Percentiles rank a stretch among this genome's conserved stretches.
These are phyloP conservation scores for Epinotia bilunana DNA, from an alignment of 2,888 invertebrate species.

Conservation along the genomic window DNA sequence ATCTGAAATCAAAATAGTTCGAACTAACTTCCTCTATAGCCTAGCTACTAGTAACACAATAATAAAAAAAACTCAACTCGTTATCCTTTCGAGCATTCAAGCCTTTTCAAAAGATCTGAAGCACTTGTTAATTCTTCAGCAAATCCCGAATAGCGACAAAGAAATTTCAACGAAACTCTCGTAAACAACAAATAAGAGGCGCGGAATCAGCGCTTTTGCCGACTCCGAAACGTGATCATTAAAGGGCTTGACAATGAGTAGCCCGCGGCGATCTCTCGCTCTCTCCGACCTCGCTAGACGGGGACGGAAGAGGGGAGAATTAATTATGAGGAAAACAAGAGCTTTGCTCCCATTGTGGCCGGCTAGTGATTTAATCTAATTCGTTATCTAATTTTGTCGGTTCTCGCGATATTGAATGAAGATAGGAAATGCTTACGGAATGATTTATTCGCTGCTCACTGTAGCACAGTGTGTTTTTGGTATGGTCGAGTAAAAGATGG, in stretches of 20 bases:
- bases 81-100: constrained; percentile 4
- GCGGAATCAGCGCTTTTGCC: constrained; percentile 38
- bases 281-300: background rate
- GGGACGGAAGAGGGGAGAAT: constrained; percentile 23
- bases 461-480: background rate
- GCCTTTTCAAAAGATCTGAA: constrained; percentile 5
- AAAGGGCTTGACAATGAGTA: constrained; percentile 4
- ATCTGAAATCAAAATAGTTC: too few species aligned
- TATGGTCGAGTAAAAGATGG: too few species aligned
- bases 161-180: constrained; percentile 21
- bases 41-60: background rate
- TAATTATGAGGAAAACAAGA: constrained; percentile 38
- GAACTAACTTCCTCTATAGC: too few species aligned
- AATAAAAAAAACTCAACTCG: background rate
- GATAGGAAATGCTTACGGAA: constrained; percentile 15
- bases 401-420: constrained; percentile 22
- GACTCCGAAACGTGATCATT: constrained; percentile 31
- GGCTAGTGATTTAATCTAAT: constrained; percentile 38
- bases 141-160: constrained; percentile 33
- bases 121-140: constrained; percentile 28
- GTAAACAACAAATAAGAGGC: constrained; percentile 28
- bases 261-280: constrained; percentile 14
- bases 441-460: constrained; percentile 13
- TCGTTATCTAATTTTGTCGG: constrained; percentile 37
- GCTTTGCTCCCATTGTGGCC: constrained; percentile 29